Conservation (phyloP, 2,888 invertebrate species). For the Leptarthrus brevirostris region DNA sequence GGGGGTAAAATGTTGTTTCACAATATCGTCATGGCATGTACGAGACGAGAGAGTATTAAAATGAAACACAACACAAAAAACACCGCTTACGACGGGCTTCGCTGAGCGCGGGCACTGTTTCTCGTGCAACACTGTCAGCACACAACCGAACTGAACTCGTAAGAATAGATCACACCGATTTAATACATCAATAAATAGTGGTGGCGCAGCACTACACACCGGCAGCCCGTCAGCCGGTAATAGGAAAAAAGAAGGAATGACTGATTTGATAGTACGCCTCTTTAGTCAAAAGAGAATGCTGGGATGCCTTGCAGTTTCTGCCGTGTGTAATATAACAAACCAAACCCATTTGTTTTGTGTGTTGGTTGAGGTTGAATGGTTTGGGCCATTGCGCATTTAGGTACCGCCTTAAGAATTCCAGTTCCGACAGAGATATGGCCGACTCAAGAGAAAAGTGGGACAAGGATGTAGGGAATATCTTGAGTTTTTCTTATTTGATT, state of each 20-base stretch:
- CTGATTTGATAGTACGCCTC: slow-evolving; percentile 67
- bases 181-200: not conserved
- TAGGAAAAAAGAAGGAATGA: slow-evolving; percentile 62
- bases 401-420: slow-evolving; percentile 55
- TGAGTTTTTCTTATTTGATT: slow-evolving; percentile 26
- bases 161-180: slow-evolving; percentile 1
- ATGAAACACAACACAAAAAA: not conserved
- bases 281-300: slow-evolving; percentile 59
- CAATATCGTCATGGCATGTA: slow-evolving; percentile 29
- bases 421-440: slow-evolving; percentile 26
- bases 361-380: slow-evolving; percentile 48
- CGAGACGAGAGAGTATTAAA: not conserved
- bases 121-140: not conserved
- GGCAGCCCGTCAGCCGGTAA: not conserved
- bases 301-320: not conserved
- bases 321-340: slow-evolving; percentile 58
- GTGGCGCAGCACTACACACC: too few species aligned
- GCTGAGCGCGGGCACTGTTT: not conserved
- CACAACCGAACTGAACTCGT: not conserved
- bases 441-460: slow-evolving; percentile 4
- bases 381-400: slow-evolving; percentile 55
- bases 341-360: slow-evolving; percentile 67
- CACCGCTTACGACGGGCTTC: not conserved
- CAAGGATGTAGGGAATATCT: not conserved
- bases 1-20: slow-evolving; percentile 58